Base-by-base conservation (phyloP, 1,140 invertebrate genomes). In the Drosophila rufa region DNA sequence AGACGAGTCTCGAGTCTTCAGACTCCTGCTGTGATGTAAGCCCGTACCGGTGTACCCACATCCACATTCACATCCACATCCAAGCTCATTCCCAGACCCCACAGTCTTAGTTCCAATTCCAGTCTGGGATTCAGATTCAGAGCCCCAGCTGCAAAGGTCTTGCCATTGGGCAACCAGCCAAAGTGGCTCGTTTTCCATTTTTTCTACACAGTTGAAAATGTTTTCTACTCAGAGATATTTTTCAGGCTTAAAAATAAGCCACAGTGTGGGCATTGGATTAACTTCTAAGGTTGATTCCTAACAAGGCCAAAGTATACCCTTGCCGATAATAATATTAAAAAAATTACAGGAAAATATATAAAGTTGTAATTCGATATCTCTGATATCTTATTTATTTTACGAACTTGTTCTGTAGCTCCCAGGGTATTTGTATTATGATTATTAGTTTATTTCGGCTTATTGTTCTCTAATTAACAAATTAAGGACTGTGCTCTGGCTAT, bases 11-110 rank as follows among this genome's bases (percentile, higher is more conserved):
- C 64, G 51, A 55, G 42, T 70, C 64, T 78, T 42, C 47, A 22
- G 46, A 55, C 80, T 82, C 80, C 83, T 83, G 84, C 71, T 89
- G 73, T 89, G 84, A 87, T 87, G 84, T 87, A 87, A 87, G 82
- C 53, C 53, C 40, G 30, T 46, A 17, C 51, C 45, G 22, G 7
- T 8, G 7, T 8, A 33, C 30, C 30, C 33, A 48, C 25, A 42
- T 36, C 48, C 62, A 51, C 25, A 42, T 36, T 33, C 47, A 51
- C 11, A n/a, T 38, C 68, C 58, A 67, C 25, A 40, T 27, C 50
- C 33, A 69, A 36, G n/a, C 42, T 33, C 51, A 47, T 38, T 68
- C 61, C 64, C 43, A 46, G 43, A 67, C 51, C 17, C 50, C 50
- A 36, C 33, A 40, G 36, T 40, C 19, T 56, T 25, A 56, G 51